phyloP scores from a whole-genome alignment of 2,113 vertebrate genomes.

The Seriola aureovittata region DNA sequence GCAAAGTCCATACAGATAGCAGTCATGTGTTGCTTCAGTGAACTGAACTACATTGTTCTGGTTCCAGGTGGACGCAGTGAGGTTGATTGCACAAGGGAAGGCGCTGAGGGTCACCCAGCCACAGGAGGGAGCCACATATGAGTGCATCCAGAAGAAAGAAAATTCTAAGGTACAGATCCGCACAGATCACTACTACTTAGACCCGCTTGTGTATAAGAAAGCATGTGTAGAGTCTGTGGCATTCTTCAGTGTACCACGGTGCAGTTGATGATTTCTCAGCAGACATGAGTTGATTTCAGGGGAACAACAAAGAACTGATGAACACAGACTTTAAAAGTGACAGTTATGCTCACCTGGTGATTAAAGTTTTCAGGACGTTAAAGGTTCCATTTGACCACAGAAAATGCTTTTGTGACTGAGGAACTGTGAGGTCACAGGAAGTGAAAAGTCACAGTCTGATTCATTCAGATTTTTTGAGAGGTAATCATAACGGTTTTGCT shows the following conservation, averaged over 20 bases:
- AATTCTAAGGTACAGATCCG: slow-evolving; percentile 82
- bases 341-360: no score
- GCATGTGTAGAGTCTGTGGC: background rate
- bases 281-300: background rate
- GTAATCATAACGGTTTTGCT: background rate
- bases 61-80: slow-evolving; percentile 89
- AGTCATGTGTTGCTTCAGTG: background rate
- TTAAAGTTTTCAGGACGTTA: no score
- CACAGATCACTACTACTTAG: no score
- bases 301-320: background rate
- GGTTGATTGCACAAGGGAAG: slow-evolving; percentile 84
- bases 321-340: no score
- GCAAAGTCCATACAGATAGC: slow-evolving; percentile 17
- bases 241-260: background rate
- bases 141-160: slow-evolving; percentile 92
- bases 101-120: slow-evolving; percentile 86
- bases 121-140: slow-evolving; percentile 89
- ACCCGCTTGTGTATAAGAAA: no score
- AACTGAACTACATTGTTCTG: slow-evolving; percentile 5
- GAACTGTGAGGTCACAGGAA: no score
- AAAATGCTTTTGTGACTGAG: no score
- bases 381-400: background rate
- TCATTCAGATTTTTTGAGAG: background rate
- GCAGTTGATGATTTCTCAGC: background rate
- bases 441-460: no score